Percentiles rank a stretch among this genome's conserved stretches.
phyloP scores from a whole-genome alignment of 2,888 invertebrate genomes.

The Notocelia uddmanniana region DNA sequence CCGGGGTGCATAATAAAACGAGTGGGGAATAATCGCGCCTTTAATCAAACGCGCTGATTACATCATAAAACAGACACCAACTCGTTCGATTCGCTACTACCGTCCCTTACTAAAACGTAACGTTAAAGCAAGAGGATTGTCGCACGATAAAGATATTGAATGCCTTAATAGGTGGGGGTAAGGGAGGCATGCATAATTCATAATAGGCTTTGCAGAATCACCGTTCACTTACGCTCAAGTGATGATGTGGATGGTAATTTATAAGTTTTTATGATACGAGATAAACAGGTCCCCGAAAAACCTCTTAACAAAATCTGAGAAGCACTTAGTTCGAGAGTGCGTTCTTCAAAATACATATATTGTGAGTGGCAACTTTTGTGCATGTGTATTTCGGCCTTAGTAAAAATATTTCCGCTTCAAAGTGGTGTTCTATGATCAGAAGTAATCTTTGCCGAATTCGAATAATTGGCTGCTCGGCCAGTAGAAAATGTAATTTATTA shows the following conservation, averaged over 20 bases:
- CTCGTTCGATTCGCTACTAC: slow-evolving; percentile 25
- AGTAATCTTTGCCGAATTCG: too few species aligned
- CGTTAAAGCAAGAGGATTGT: slow-evolving; percentile 21
- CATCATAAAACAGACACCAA: slow-evolving; percentile 39
- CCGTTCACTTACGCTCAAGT: slow-evolving; percentile 53
- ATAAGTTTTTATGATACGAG: slow-evolving; percentile 43
- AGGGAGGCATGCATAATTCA: slow-evolving; percentile 62
- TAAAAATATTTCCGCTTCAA: neutral
- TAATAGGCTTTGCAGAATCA: slow-evolving; percentile 55
- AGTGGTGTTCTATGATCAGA: too few species aligned
- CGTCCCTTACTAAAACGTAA: slow-evolving; percentile 14
- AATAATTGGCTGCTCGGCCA: too few species aligned
- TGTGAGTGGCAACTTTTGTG: slow-evolving; percentile 2
- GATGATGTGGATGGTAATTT: slow-evolving; percentile 52
- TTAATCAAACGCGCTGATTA: slow-evolving; percentile 35
- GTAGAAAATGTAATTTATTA: too few species aligned
- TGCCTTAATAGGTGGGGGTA: slow-evolving; percentile 56
- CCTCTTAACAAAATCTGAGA: slow-evolving; percentile 26
- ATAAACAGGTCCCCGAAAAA: slow-evolving; percentile 38
- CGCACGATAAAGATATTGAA: slow-evolving; percentile 35
- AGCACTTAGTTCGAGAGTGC: slow-evolving; percentile 25
- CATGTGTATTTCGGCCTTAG: slow-evolving; percentile 3
- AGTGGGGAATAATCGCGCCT: slow-evolving; percentile 31
- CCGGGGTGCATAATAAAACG: slow-evolving; percentile 39
- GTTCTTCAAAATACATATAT: slow-evolving; percentile 18